These are phyloP conservation scores for Dinoponera quadriceps DNA, from an alignment of 1,140 invertebrate genomes.

Conservation along the genomic window DNA sequence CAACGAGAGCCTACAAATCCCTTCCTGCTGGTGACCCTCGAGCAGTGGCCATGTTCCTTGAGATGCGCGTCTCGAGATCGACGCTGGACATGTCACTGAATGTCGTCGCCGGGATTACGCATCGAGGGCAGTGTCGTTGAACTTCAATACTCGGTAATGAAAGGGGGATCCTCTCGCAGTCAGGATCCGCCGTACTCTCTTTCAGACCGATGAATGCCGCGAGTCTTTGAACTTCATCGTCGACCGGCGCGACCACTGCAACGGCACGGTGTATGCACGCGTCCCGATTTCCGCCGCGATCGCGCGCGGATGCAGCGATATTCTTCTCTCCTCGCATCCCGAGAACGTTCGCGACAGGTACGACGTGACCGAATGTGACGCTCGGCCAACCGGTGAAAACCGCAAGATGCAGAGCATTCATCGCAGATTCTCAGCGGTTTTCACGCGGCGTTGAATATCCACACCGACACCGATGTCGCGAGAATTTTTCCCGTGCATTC, in stretches of 20 bases:
- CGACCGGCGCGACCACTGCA: conserved; percentile 41
- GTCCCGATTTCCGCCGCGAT: conserved; percentile 43
- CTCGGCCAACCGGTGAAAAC: conserved; percentile 23
- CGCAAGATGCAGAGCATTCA: conserved; percentile 37
- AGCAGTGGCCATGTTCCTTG: conserved; percentile 72
- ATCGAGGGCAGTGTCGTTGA: conserved; percentile 72
- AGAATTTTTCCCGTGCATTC: neutral
- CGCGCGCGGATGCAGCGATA: conserved; percentile 24
- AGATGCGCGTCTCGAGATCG: conserved; percentile 66
- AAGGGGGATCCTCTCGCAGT: conserved; percentile 66
- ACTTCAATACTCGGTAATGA: conserved; percentile 78
- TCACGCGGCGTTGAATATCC: conserved; percentile 61
- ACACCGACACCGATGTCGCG: neutral
- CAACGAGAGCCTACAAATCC: conserved; percentile 69
- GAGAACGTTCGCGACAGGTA: neutral
- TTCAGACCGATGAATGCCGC: conserved; percentile 59
- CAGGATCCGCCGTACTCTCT: conserved; percentile 62
- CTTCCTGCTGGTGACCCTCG: conserved; percentile 79
- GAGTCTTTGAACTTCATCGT: conserved; percentile 68
- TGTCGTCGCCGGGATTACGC: conserved; percentile 78
- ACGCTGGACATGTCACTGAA: conserved; percentile 79
- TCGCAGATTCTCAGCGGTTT: conserved; percentile 13
- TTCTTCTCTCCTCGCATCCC: conserved; percentile 51
- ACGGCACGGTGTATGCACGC: conserved; percentile 45
- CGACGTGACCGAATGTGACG: conserved; percentile 10